phyloP scores from a whole-genome alignment of 1,140 invertebrate genomes.

The Ptiloglossa arizonensis region DNA sequence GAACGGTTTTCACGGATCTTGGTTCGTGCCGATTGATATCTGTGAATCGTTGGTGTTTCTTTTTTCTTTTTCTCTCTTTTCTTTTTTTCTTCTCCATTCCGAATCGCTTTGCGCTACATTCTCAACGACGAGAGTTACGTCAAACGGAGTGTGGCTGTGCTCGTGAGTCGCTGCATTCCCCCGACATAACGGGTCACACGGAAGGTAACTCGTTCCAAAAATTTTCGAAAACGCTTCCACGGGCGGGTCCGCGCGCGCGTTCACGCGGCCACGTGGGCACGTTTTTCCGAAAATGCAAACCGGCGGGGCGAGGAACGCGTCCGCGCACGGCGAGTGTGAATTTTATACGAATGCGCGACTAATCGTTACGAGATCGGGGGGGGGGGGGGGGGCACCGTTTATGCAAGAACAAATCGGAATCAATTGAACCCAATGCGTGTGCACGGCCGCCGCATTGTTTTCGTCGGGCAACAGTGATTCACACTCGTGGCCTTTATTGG shows the following conservation, averaged over 20 bases:
- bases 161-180: slow-evolving; percentile 67
- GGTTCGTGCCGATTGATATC: not conserved
- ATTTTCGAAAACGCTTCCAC: slow-evolving; percentile 55
- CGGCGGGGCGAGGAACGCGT: not conserved
- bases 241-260: not conserved
- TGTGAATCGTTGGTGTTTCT: not conserved
- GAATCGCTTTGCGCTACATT: slow-evolving; percentile 46
- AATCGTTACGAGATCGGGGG: not conserved
- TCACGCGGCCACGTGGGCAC: too few species aligned
- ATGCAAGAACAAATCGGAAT: slow-evolving; percentile 26
- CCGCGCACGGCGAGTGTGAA: not conserved
- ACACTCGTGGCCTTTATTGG: not conserved
- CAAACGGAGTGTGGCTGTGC: slow-evolving; percentile 57
- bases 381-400: not conserved
- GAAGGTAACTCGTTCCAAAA: slow-evolving; percentile 45
- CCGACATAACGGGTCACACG: slow-evolving; percentile 67
- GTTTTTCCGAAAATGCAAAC: not conserved
- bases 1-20: not conserved
- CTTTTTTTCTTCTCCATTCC: slow-evolving; percentile 2
- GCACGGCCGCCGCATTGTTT: not conserved
- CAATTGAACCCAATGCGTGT: slow-evolving; percentile 11
- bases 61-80: slow-evolving; percentile 3
- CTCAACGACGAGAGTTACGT: slow-evolving; percentile 48
- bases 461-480: not conserved
- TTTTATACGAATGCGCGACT: not conserved